Conservation (phyloP, 2,797 vertebrate genomes). For the Argyrosomus regius region DNA sequence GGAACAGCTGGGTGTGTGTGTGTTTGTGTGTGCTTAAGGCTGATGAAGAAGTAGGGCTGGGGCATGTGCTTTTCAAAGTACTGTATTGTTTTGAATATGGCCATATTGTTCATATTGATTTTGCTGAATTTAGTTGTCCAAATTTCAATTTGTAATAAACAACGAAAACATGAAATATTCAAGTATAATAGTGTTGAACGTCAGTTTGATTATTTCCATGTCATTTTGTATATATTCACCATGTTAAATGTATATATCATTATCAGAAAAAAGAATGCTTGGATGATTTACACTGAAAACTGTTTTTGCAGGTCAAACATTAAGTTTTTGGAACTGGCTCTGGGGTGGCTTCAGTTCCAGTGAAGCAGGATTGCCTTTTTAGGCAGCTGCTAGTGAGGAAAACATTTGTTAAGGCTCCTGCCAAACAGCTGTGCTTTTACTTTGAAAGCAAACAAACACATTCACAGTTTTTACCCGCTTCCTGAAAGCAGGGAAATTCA, state of each 20-base stretch:
- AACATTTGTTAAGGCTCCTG: slow-evolving; percentile 37
- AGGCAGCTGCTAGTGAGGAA: slow-evolving; percentile 61
- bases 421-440: slow-evolving; percentile 62
- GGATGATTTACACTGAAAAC: background rate
- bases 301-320: slow-evolving; percentile 6
- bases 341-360: slow-evolving; percentile 22
- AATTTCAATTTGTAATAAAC: background rate
- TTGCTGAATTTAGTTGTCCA: background rate
- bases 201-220: background rate
- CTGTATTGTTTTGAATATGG: background rate
- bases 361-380: slow-evolving; percentile 78
- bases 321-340: slow-evolving; percentile 38
- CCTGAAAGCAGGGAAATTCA: background rate
- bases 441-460: slow-evolving; percentile 46
- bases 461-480: slow-evolving; percentile 22
- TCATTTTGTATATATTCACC: too few relatives aligned
- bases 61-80: background rate
- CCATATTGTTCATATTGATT: background rate
- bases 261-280: background rate
- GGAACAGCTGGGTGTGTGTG: slow-evolving; percentile 66
- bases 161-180: too few relatives aligned
- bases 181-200: background rate
- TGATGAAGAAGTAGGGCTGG: background rate
- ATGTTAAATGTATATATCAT: too few relatives aligned
- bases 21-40: slow-evolving; percentile 21